A percentile compares a stretch with the other conserved stretches of the same genome.
These are phyloP conservation scores for Sandelia bainsii DNA, from an alignment of 2,797 vertebrate genomes.

Conservation along the genomic window DNA sequence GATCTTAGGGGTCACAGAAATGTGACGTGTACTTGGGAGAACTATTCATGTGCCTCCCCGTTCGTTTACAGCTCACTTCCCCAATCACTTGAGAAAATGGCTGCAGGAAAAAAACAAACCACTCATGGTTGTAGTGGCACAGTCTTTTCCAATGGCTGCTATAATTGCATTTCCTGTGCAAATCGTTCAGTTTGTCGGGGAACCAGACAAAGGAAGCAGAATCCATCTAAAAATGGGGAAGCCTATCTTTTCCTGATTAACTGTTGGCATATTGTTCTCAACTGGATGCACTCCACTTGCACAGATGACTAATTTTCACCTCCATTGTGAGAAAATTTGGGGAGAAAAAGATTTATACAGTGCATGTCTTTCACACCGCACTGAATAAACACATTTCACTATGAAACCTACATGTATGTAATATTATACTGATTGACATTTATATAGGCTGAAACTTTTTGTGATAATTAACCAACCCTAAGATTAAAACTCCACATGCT, in stretches of 20 bases:
- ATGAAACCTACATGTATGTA: conserved; percentile 16
- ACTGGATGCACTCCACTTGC: conserved; percentile 72
- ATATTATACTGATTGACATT: conserved; percentile 24
- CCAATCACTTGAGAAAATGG: conserved; percentile 85
- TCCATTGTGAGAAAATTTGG: conserved; percentile 58
- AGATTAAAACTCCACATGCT: neutral
- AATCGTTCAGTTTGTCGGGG: conserved; percentile 71
- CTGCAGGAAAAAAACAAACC: conserved; percentile 76
- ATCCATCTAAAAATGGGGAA: conserved; percentile 68
- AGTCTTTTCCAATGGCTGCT: conserved; percentile 67
- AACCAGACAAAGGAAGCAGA: conserved; percentile 67
- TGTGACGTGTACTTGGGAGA: conserved; percentile 66
- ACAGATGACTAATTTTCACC: conserved; percentile 71
- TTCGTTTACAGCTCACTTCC: conserved; percentile 78
- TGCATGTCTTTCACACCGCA: conserved; percentile 46
- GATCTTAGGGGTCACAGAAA: conserved; percentile 61
- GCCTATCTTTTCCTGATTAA: conserved; percentile 78
- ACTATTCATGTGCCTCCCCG: conserved; percentile 74
- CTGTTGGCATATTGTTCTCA: conserved; percentile 80
- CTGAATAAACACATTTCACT: conserved; percentile 43
- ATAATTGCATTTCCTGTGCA: conserved; percentile 82
- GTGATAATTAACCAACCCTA: neutral
- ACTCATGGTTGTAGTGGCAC: conserved; percentile 74
- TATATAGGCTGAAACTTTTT: neutral
- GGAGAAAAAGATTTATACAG: conserved; percentile 45